Evolutionary conservation across 2,113 vertebrate species (phyloP), one percentile per base, ranked within the genome.

Genomic region (Nerophis ophidion): DNA sequence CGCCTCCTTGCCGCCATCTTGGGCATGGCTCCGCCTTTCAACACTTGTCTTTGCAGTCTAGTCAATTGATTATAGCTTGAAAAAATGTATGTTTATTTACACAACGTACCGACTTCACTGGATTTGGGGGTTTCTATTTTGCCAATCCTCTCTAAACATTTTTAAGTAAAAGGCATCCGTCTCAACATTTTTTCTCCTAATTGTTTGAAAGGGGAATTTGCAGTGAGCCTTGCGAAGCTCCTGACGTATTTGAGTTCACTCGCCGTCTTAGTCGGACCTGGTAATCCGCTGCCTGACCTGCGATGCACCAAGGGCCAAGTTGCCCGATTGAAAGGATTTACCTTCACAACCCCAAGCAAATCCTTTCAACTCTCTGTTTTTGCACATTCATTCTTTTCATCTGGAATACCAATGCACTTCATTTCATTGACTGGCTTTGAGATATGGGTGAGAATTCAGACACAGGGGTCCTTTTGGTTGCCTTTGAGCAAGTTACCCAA

Each of bases 341-440:
- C 65, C 76, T 70, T n/a, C 57, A 74, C 69, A 72, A 83, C 80
- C 74, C 47, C 61, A 63, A 66, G 63, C 66, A 80, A 81, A 84
- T 40, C n/a, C 36, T 57, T 44, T 16, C 5, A 1, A 13, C 19
- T 51, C 12, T 9, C 40, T 44, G 8, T 15, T 14, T 19, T 16
- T 19, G 26, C 36, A 12, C 7, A 4, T 10, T 53, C 49, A 13
- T 61, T 42, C 56, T 53, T 17, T 2, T n/a, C 5, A 19, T 12
- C 26, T 35, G 3, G 33, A 35, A 53, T 53, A 53, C 50, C 33
- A 53, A 53, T 8, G 7, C 7, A 14, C 33, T 53, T 53, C 15
- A 52, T 34, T 8, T 53, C 8, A 35, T 34, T 0, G 13, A 7
- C 33, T 52, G 7, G 50, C 34, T 12, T 52, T 34, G 26, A 4